phyloP scores from a whole-genome alignment of 2,797 vertebrate genomes.

The Centroberyx gerrardi region DNA sequence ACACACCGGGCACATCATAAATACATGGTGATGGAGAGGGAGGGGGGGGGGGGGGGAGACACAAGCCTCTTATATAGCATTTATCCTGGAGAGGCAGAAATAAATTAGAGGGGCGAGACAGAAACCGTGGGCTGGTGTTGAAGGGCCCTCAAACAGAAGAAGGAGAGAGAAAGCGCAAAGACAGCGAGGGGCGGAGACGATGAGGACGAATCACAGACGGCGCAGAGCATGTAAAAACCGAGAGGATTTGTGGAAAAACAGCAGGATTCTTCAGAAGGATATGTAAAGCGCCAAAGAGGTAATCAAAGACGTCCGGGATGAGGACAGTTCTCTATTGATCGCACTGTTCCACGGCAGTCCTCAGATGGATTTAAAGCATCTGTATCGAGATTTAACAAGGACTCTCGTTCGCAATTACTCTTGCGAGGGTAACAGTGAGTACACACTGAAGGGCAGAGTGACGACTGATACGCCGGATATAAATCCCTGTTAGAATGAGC shows the following conservation, averaged over 20 bases:
- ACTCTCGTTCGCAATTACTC: conserved; percentile 46
- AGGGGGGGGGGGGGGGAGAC: conserved; percentile 41
- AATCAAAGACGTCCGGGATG: conserved; percentile 40
- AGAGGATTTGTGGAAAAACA: conserved; percentile 26
- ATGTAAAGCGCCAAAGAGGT: conserved; percentile 19
- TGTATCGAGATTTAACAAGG: conserved; percentile 47
- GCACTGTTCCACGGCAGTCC: conserved; percentile 5
- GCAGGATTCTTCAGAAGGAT: background rate
- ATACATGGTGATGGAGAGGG: conserved; percentile 60
- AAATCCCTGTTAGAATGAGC: conserved; percentile 13
- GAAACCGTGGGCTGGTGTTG: conserved; percentile 44
- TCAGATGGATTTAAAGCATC: conserved; percentile 53
- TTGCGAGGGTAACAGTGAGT: conserved; percentile 45
- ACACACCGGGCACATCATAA: conserved; percentile 62
- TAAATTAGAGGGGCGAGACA: conserved; percentile 64
- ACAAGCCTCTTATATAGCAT: conserved; percentile 59
- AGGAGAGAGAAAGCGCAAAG: conserved; percentile 28
- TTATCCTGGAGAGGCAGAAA: conserved; percentile 65
- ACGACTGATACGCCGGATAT: conserved; percentile 1
- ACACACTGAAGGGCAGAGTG: conserved; percentile 18
- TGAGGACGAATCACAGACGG: conserved; percentile 52
- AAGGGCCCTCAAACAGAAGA: conserved; percentile 56
- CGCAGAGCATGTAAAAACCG: conserved; percentile 8
- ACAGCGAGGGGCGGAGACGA: conserved; percentile 36
- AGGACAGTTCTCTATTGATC: conserved; percentile 40